Base-by-base conservation (phyloP, 2,113 vertebrate genomes). In the Numenius arquata region DNA sequence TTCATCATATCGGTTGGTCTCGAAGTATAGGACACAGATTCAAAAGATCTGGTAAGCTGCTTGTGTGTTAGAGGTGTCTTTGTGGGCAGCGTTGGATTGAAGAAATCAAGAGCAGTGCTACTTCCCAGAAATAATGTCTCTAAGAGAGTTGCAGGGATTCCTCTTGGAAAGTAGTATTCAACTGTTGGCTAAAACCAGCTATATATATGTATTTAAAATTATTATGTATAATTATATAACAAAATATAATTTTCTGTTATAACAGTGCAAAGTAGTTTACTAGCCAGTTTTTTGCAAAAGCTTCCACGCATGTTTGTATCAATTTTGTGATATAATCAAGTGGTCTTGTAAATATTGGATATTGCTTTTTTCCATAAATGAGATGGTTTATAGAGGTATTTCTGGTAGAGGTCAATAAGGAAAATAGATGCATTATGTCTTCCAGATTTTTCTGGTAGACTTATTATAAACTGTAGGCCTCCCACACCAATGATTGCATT, bases 21-120 rank as follows among this genome's bases (percentile, higher is more conserved):
- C 98, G 99, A 81, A 99, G 99, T 96, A 99, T 99, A 92, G 99
- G 99, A 52, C 99, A 99, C 97, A 98, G 99, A 80, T 99, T 99
- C 98, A 99, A 99, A 97, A 98, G 99, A 98, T 98, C 99, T 36
- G 99, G 99, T 99, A 84, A 97, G 99, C 43, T 84, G 15, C 2
- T 70, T 47, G 43, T 40, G 4, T 36, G 47, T 56, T 58, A 67
- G 52, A 55, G 61, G 45, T 30, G 71, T 36, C 47, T 91, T 53
- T 61, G 1, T 66, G n/a, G 19, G 41, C 27, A 19, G 15, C 9
- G 3, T 61, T 47, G 26, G 7, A 23, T 48, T 48, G 48, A 15
- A 72, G 78, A 63, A 67, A 58, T 36, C 5, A 34, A 36, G 41
- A 73, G 8, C 34, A 29, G 21, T 8, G 41, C 48, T 88, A 4